Evolutionary conservation across 2,888 invertebrate species (phyloP).

Genomic region (Synergus umbraculus): DNA sequence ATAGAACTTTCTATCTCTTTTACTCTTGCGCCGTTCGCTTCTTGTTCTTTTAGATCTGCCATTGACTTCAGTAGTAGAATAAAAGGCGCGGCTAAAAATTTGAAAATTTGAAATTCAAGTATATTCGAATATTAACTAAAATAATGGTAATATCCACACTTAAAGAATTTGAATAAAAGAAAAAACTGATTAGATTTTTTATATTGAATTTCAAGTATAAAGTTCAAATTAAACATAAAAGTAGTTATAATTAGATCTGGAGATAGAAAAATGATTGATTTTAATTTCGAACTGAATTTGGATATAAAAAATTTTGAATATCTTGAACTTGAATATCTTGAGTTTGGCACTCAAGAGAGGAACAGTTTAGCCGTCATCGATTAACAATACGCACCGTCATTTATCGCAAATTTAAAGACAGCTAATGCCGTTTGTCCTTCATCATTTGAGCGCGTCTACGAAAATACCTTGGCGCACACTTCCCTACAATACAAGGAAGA

Average conservation of each 20-base stretch:
- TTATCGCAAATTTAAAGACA: conserved; percentile 19
- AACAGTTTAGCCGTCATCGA: not conserved
- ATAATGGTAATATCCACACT: not conserved
- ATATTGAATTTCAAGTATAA: not conserved
- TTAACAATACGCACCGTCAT: conserved; percentile 27
- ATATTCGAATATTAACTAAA: not conserved
- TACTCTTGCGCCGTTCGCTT: too few species aligned
- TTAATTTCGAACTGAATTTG: not conserved
- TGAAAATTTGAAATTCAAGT: too few species aligned
- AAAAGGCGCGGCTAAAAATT: too few species aligned
- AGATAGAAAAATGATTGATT: not conserved
- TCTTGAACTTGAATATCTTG: not conserved
- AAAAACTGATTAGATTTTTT: not conserved
- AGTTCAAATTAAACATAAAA: not conserved
- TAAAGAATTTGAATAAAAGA: not conserved
- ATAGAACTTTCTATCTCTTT: too few species aligned
- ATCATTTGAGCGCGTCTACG: conserved; percentile 14
- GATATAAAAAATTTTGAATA: not conserved
- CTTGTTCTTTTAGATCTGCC: too few species aligned
- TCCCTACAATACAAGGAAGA: conserved; percentile 19
- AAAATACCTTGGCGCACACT: conserved; percentile 35
- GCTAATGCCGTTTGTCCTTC: conserved; percentile 18
- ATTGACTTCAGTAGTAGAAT: too few species aligned
- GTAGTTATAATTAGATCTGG: not conserved
- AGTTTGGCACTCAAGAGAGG: conserved; percentile 10